These are phyloP conservation scores for Physella acuta DNA, from an alignment of 1,140 invertebrate species.

Conservation along the genomic window DNA sequence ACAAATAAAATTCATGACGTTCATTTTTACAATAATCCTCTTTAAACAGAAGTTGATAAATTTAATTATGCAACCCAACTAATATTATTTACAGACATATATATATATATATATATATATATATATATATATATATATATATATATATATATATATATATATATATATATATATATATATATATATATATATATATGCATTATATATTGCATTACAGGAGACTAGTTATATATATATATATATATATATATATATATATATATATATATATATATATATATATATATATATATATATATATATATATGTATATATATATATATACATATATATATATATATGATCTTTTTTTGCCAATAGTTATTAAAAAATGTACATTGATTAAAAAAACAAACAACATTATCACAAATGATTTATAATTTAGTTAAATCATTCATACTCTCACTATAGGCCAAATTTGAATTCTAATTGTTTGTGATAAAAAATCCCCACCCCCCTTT, in stretches of 20 bases:
- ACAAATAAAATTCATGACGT: no score
- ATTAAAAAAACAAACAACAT: no score
- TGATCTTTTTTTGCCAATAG: background rate
- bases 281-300: background rate
- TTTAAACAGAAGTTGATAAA: no score
- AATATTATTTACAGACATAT: background rate
- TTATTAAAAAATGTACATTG: background rate
- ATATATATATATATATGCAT: background rate
- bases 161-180: background rate
- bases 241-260: background rate
- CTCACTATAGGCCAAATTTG: no score
- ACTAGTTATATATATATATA: background rate
- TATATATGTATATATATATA: background rate
- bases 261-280: background rate
- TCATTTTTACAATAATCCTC: no score
- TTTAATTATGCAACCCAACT: no score
- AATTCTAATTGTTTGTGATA: no score
- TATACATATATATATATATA: background rate
- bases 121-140: conserved; percentile 1
- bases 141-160: background rate
- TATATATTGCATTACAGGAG: background rate
- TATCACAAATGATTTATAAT: no score
- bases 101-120: background rate
- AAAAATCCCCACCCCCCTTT: no score
- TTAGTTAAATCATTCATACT: no score